Evolutionary conservation across 2,888 invertebrate species (phyloP).

Genomic region (Spilosoma lubricipeda): DNA sequence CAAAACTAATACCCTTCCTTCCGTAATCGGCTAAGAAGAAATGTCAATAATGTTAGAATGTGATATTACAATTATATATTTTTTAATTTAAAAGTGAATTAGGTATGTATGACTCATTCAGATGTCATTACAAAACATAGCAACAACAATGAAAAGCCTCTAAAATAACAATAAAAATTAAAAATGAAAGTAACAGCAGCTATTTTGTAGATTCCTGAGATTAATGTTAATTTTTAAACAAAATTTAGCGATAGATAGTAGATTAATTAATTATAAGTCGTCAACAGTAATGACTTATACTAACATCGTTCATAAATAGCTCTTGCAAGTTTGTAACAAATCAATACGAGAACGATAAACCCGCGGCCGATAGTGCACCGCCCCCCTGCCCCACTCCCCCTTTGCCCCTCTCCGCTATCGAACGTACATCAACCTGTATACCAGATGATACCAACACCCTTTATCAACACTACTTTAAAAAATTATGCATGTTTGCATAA

Average conservation of each 20-base stretch:
- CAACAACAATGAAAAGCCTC: not conserved
- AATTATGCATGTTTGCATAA: not conserved
- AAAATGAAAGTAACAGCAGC: not conserved
- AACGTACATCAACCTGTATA: not conserved
- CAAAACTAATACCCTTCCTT: too few relatives aligned
- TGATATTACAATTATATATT: too few relatives aligned
- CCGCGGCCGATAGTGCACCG: conserved; percentile 27
- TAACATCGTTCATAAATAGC: not conserved
- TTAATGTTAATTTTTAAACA: not conserved
- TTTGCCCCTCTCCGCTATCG: not conserved
- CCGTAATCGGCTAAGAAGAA: too few relatives aligned
- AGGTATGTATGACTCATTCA: too few relatives aligned
- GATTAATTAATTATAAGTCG: not conserved
- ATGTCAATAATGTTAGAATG: too few relatives aligned
- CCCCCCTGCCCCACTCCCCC: not conserved
- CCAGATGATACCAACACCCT: not conserved
- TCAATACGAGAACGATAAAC: conserved; percentile 25
- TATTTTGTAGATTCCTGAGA: not conserved
- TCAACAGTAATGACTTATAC: not conserved
- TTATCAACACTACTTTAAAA: not conserved
- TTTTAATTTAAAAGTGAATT: too few relatives aligned
- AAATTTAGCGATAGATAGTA: not conserved
- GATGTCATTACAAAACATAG: too few relatives aligned
- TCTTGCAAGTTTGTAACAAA: conserved; percentile 24
- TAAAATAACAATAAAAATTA: not conserved